phyloP scores from a whole-genome alignment of 1,140 invertebrate genomes.

The Ladona fulva region DNA sequence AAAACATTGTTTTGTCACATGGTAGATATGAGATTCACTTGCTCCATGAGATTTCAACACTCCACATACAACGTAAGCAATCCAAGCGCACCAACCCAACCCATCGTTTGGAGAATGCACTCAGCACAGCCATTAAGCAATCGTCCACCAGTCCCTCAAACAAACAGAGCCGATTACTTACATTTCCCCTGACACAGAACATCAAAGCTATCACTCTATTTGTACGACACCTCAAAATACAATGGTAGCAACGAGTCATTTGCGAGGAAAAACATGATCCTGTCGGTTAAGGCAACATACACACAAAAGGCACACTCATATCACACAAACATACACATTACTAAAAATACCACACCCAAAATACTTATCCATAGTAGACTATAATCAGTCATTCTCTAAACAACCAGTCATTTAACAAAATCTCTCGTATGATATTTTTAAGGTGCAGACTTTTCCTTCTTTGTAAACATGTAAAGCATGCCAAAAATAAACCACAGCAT shows the following conservation, averaged over 20 bases:
- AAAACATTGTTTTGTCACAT: no score
- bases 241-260: neutral
- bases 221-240: neutral
- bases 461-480: neutral
- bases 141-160: neutral
- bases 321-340: constrained; percentile 5
- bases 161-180: no score
- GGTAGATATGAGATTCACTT: no score
- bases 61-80: neutral
- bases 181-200: no score
- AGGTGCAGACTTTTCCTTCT: neutral
- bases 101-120: neutral
- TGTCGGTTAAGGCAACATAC: neutral
- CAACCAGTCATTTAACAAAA: neutral
- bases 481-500: no score
- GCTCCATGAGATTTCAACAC: no score
- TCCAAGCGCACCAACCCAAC: neutral
- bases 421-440: neutral
- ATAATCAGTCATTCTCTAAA: neutral
- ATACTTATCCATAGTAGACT: neutral
- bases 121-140: neutral
- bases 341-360: constrained; percentile 1
- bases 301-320: constrained; percentile 2
- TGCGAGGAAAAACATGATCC: neutral
- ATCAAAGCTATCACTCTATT: no score